Percentiles rank a stretch among this genome's conserved stretches.
phyloP scores from a whole-genome alignment of 2,797 vertebrate genomes.

The Protosalanx chinensis region DNA sequence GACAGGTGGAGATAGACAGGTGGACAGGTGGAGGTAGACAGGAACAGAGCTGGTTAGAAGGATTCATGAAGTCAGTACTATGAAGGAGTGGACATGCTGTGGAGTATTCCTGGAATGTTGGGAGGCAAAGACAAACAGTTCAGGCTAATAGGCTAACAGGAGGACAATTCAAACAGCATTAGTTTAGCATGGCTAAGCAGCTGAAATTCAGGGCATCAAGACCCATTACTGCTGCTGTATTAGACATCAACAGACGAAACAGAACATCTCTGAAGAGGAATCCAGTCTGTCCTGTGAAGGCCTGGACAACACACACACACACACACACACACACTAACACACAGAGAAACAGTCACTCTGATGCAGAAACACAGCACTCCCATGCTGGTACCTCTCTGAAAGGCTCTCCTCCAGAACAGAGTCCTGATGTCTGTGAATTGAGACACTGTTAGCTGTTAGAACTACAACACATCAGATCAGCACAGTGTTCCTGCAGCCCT shows the following conservation, averaged over 20 bases:
- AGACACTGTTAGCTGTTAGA: conserved; percentile 23
- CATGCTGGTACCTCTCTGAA: conserved; percentile 77
- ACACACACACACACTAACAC: conserved; percentile 13
- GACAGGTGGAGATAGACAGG: too few species aligned
- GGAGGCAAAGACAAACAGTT: not conserved
- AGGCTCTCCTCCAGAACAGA: conserved; percentile 78
- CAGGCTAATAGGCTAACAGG: not conserved
- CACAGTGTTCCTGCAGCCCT: not conserved
- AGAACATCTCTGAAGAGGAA: not conserved
- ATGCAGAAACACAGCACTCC: conserved; percentile 32
- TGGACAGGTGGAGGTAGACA: too few species aligned
- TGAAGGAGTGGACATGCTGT: too few species aligned
- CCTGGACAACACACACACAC: not conserved
- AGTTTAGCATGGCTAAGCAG: not conserved
- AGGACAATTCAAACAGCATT: not conserved
- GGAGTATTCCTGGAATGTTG: too few species aligned
- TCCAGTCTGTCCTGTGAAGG: too few species aligned
- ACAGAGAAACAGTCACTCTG: not conserved
- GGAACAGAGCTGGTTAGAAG: not conserved
- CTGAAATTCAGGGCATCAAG: not conserved
- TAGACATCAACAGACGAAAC: not conserved
- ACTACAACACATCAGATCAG: not conserved
- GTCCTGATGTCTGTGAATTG: conserved; percentile 76
- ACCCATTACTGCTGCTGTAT: not conserved
- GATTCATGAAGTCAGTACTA: not conserved